These are phyloP conservation scores for Numenius arquata DNA, from an alignment of 2,113 vertebrate species.

Conservation along the genomic window DNA sequence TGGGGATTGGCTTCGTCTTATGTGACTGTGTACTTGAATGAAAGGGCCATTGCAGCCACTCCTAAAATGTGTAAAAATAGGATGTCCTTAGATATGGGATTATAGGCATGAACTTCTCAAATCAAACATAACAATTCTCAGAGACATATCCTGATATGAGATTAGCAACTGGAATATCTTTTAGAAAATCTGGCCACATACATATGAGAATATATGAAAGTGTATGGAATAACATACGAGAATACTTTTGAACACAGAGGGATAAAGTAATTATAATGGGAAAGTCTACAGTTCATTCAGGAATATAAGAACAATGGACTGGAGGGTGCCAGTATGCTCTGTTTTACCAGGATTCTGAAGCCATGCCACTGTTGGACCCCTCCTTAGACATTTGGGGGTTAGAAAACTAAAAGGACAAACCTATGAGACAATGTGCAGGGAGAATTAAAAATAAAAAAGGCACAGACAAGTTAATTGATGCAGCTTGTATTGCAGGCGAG, in stretches of 20 bases:
- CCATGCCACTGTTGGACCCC: neutral
- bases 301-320: neutral
- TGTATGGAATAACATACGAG: neutral
- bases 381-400: neutral
- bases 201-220: no score
- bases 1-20: neutral
- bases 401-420: neutral
- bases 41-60: neutral
- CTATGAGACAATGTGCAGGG: neutral
- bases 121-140: neutral
- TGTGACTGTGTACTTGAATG: neutral
- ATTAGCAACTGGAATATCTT: neutral
- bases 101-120: neutral
- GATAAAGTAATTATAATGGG: neutral
- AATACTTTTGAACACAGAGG: neutral
- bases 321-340: neutral
- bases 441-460: neutral
- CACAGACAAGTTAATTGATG: neutral
- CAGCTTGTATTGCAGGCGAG: neutral
- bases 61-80: neutral
- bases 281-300: neutral
- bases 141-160: neutral
- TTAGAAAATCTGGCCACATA: neutral
- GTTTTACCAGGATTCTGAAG: neutral
- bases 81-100: neutral